These are phyloP conservation scores for Tetranychus urticae DNA, from an alignment of 1,140 invertebrate species.

Conservation along the genomic window DNA sequence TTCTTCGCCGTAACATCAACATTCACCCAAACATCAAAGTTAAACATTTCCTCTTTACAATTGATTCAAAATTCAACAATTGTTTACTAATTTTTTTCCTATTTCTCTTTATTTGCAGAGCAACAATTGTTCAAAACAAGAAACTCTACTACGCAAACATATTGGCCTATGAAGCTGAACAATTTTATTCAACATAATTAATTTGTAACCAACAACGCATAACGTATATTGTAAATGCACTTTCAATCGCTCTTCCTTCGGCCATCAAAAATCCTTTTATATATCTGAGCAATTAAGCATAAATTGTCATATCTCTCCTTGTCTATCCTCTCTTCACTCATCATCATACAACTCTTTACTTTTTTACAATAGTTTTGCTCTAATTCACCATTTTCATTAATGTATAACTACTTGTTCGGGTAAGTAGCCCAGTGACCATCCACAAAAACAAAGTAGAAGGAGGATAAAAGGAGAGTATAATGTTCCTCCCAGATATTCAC, in stretches of 20 bases:
- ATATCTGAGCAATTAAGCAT: not conserved
- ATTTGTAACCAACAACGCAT: not conserved
- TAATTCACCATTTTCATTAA: too few species aligned
- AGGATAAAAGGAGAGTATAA: too few species aligned
- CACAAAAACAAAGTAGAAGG: too few species aligned
- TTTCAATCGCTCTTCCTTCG: not conserved
- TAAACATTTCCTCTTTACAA: too few species aligned
- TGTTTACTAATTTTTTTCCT: not conserved
- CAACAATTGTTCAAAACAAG: slow-evolving; percentile 11
- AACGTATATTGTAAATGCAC: not conserved
- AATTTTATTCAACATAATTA: not conserved
- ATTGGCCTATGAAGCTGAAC: slow-evolving; percentile 1
- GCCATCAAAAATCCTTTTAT: not conserved
- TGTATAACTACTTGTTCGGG: too few species aligned
- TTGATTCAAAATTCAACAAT: not conserved
- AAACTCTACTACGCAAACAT: slow-evolving; percentile 3
- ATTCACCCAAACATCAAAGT: too few species aligned
- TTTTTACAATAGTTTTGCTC: too few species aligned
- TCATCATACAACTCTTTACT: too few species aligned
- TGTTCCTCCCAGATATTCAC: too few species aligned
- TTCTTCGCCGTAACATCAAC: too few species aligned
- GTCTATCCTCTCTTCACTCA: too few species aligned
- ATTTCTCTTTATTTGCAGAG: slow-evolving; percentile 8
- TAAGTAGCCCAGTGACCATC: too few species aligned
- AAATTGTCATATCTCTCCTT: not conserved